These are phyloP conservation scores for Hypotaenidia okinawae DNA, from an alignment of 2,797 vertebrate species.

Conservation along the genomic window DNA sequence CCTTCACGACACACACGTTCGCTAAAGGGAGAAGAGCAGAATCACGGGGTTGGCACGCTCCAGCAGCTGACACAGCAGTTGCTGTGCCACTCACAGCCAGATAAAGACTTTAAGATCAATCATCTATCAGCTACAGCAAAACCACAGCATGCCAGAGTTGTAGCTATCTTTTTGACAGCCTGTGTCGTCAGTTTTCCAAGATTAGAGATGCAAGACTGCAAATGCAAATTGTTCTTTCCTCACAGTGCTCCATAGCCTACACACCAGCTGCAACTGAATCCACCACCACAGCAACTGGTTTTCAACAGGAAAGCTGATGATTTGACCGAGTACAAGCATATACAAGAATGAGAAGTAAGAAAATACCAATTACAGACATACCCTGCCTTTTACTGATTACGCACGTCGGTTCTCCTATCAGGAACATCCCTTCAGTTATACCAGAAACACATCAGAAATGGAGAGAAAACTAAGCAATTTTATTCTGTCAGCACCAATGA, in stretches of 20 bases:
- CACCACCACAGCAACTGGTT: not conserved
- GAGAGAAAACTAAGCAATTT: not conserved
- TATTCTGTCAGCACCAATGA: not conserved
- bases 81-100: not conserved
- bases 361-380: not conserved
- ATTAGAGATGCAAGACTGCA: not conserved
- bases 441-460: not conserved
- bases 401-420: not conserved
- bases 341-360: not conserved
- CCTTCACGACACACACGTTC: constrained; percentile 88
- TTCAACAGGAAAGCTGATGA: not conserved
- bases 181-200: not conserved
- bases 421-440: not conserved
- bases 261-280: not conserved
- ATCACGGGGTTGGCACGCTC: not conserved
- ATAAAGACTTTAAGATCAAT: not conserved
- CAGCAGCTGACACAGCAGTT: not conserved
- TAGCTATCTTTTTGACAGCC: not conserved
- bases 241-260: not conserved
- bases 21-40: constrained; percentile 74
- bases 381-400: not conserved
- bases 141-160: not conserved
- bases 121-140: not conserved
- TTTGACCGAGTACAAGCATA: not conserved
- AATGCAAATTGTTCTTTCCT: not conserved